A percentile compares a stretch with the other conserved stretches of the same genome.
Evolutionary conservation across 1,140 invertebrate species (phyloP).

Genomic region (Zaprionus camerounensis): DNA sequence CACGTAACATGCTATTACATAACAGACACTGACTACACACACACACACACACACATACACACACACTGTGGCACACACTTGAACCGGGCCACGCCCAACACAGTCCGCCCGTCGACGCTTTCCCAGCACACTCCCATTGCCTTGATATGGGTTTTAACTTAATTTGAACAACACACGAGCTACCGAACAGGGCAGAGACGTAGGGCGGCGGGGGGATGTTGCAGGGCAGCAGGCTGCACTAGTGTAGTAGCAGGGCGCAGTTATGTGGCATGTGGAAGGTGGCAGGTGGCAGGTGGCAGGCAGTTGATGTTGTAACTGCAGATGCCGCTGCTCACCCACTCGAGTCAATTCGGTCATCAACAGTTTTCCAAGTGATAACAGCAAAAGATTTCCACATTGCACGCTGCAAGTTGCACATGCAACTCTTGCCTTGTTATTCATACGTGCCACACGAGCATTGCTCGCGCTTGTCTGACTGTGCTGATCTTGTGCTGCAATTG

Average conservation of each 20-base stretch:
- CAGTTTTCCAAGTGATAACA: constrained; percentile 20
- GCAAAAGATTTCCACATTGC: constrained; percentile 8
- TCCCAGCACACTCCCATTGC: constrained; percentile 16
- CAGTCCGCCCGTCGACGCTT: neutral
- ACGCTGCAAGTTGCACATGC: neutral
- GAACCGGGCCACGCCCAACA: constrained; percentile 4
- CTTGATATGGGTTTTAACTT: constrained; percentile 62
- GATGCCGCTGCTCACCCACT: neutral
- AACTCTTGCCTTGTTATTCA: neutral
- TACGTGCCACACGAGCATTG: no score
- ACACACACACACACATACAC: constrained; percentile 34
- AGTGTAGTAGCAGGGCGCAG: neutral
- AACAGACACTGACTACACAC: constrained; percentile 56
- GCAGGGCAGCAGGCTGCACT: neutral
- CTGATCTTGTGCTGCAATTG: constrained; percentile 3
- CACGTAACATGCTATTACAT: constrained; percentile 81
- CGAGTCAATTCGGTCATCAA: neutral
- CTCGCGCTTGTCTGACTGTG: neutral
- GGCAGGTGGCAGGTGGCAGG: neutral
- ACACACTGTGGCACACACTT: constrained; percentile 16
- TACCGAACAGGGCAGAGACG: neutral
- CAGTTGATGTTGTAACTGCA: constrained; percentile 9
- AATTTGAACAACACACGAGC: constrained; percentile 60
- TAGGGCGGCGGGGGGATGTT: neutral
- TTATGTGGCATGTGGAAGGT: neutral